Percentiles rank a stretch among this genome's conserved stretches.
Conservation (phyloP, 2,113 vertebrate species). For the Ceuthmochares aereus region DNA sequence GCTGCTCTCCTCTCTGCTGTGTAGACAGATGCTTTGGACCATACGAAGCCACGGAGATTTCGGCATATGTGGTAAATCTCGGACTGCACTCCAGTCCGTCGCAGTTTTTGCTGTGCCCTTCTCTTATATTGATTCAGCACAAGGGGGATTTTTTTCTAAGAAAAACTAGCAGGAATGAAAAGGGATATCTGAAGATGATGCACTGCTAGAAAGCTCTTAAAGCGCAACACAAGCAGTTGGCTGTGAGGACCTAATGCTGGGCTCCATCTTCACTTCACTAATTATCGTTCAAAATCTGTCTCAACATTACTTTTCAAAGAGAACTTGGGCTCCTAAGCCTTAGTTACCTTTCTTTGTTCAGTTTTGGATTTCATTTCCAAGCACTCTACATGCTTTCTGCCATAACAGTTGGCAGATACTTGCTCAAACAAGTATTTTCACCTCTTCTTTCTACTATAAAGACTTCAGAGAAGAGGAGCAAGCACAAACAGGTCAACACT, state of each 20-base stretch:
- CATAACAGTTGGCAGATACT: neutral
- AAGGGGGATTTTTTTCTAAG: neutral
- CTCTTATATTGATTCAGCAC: neutral
- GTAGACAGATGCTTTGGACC: rapidly evolving
- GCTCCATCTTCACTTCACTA: neutral
- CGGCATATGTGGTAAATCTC: rapidly evolving
- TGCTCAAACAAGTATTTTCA: slow-evolving; percentile 50
- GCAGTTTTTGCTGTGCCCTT: neutral
- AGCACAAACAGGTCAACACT: neutral
- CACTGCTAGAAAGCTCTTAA: neutral
- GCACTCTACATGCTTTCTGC: neutral
- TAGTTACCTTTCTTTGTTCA: neutral
- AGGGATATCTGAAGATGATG: neutral
- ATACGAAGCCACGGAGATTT: rapidly evolving
- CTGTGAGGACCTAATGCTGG: neutral
- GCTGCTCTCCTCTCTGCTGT: neutral
- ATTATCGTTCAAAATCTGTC: neutral
- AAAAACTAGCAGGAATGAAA: neutral
- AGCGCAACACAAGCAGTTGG: neutral
- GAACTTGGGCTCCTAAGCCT: neutral
- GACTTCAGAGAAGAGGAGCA: neutral
- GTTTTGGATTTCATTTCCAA: neutral
- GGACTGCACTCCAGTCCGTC: neutral
- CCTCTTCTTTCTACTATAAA: slow-evolving; percentile 5
- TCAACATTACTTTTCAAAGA: neutral